Evolutionary conservation across 2,888 invertebrate species (phyloP).

Genomic region (Plagodis dolabraria): DNA sequence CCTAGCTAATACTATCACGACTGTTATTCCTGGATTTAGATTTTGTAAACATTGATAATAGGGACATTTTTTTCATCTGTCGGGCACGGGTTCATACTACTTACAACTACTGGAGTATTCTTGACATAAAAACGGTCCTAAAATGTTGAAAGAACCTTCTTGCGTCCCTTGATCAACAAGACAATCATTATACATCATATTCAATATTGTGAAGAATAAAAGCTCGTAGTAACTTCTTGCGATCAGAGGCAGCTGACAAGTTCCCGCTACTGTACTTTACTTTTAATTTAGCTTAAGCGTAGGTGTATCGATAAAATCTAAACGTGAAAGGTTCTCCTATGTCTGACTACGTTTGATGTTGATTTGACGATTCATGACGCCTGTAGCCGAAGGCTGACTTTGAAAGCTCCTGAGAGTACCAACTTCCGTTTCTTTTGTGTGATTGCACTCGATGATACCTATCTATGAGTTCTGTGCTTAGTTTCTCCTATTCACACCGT

Average conservation of each 20-base stretch:
- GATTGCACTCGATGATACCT: slow-evolving; percentile 36
- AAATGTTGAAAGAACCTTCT: no score
- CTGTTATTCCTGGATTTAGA: no score
- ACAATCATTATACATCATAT: no score
- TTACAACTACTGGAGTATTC: no score
- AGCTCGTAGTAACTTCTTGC: neutral
- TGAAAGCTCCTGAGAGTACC: slow-evolving; percentile 52
- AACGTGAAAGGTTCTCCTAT: slow-evolving; percentile 60
- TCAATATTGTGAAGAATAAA: neutral
- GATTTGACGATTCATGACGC: slow-evolving; percentile 50
- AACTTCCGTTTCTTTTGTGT: slow-evolving; percentile 51
- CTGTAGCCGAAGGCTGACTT: slow-evolving; percentile 48
- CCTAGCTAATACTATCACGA: no score
- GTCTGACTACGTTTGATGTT: slow-evolving; percentile 59
- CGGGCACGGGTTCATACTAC: no score
- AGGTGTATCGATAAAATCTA: slow-evolving; percentile 65
- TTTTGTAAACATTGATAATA: no score
- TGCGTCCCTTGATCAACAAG: no score
- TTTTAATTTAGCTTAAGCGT: slow-evolving; percentile 60
- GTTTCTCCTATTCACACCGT: slow-evolving; percentile 57
- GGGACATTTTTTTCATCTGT: no score
- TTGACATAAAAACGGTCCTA: no score
- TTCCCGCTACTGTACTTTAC: slow-evolving; percentile 57
- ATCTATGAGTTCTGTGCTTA: slow-evolving; percentile 50
- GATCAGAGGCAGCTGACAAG: slow-evolving; percentile 57